Evolutionary conservation across 2,113 vertebrate genomes (phyloP).

Genomic region (Verasper variegatus): DNA sequence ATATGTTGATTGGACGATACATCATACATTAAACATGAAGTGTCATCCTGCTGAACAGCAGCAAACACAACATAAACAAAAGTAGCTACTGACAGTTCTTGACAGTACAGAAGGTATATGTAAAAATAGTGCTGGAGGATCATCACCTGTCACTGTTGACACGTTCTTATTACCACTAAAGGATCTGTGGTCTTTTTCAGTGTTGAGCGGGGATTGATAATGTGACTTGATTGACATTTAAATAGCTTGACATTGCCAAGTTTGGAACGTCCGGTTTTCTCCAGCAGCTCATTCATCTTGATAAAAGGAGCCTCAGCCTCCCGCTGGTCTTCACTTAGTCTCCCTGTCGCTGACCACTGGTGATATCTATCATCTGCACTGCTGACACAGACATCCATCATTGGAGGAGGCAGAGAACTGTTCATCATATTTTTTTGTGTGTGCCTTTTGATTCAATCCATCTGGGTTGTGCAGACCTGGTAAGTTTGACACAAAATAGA

Average conservation of each 20-base stretch:
- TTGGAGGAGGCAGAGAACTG: neutral
- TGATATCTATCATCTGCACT: neutral
- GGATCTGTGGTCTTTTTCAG: conserved; percentile 55
- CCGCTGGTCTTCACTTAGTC: conserved; percentile 22
- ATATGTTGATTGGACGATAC: neutral
- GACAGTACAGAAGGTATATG: conserved; percentile 26
- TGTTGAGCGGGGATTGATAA: conserved; percentile 48
- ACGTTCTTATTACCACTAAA: conserved; percentile 57
- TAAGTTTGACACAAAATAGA: conserved; percentile 13
- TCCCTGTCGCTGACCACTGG: conserved; percentile 11
- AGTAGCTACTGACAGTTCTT: conserved; percentile 9
- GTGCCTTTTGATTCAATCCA: neutral
- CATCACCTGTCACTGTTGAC: conserved; percentile 60
- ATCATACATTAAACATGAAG: neutral
- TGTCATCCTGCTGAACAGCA: neutral
- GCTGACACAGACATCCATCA: conserved; percentile 3
- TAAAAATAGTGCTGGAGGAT: conserved; percentile 70
- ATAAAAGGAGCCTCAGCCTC: conserved; percentile 66
- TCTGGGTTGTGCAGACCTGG: conserved; percentile 1
- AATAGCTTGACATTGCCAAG: conserved; percentile 65
- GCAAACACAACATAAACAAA: neutral
- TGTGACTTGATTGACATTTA: conserved; percentile 61
- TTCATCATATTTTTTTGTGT: neutral
- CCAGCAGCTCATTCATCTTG: conserved; percentile 35
- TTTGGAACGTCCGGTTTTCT: conserved; percentile 53